These are phyloP conservation scores for Siniperca knerii DNA, from an alignment of 2,113 vertebrate genomes.

Conservation along the genomic window DNA sequence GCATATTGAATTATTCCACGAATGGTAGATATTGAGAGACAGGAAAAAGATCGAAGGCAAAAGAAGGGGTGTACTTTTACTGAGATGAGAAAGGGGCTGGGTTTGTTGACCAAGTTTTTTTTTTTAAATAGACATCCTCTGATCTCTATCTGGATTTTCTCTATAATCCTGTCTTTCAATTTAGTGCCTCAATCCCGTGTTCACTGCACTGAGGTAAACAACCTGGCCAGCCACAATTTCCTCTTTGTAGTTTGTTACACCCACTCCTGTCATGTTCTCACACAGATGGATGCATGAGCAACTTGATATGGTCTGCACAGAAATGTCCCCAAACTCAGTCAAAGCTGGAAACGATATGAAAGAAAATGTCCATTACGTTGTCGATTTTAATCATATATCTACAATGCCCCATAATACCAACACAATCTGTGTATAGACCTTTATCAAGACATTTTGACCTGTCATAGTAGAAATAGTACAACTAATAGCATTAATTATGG, in stretches of 20 bases:
- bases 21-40: conserved; percentile 27
- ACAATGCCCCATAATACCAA: not conserved
- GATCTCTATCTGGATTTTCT: conserved; percentile 64
- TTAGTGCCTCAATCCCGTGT: conserved; percentile 50
- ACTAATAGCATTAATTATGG: not conserved
- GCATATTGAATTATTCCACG: conserved; percentile 37
- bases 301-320: conserved; percentile 3
- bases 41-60: conserved; percentile 27
- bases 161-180: conserved; percentile 67
- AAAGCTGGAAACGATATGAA: not conserved
- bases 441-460: conserved; percentile 7
- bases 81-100: conserved; percentile 38
- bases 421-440: not conserved
- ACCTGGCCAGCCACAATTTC: conserved; percentile 56
- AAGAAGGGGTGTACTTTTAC: conserved; percentile 32
- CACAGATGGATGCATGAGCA: conserved; percentile 2
- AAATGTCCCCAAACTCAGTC: conserved; percentile 24
- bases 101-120: conserved; percentile 58
- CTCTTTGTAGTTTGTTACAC: conserved; percentile 19
- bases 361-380: not conserved
- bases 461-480: not conserved
- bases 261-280: conserved; percentile 24
- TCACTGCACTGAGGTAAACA: conserved; percentile 71
- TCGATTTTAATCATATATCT: not conserved
- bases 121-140: conserved; percentile 52